Base-by-base conservation (phyloP, 2,888 invertebrate genomes). In the Creontiades dilutus region DNA sequence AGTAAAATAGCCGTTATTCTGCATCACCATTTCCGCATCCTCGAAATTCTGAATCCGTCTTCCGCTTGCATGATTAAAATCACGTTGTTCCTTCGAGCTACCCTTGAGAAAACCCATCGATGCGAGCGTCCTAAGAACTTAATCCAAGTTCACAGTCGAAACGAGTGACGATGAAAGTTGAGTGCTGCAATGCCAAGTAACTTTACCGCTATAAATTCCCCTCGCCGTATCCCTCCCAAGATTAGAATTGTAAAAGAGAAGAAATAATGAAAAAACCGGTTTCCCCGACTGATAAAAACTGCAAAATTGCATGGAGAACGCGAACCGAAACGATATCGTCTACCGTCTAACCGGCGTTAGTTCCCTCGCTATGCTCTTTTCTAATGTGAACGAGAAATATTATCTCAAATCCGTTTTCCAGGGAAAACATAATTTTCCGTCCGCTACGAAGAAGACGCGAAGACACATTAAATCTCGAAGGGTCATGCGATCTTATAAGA, bases 401-500 rank as follows among this genome's bases (percentile, higher is more conserved):
- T 47, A 82, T 82, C 68, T 52, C 82, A 52, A 52, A n/a, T 19
- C 78, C 37, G 16, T 78, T 47, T 78, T 78, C 78, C 11, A n/a
- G 14, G 78, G 23, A 23, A 68, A 68, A 68, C 68, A 78, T 78
- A 78, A 78, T 78, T 78, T 46, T 19, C 19, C 37, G 46, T 68
- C 68, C 19, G 19, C 68, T 7, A 13, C 5, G 46, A 78, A 37
- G 78, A 46, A 47, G 47, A 78, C 78, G 78, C 47, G 14, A 46
- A 37, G 27, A 27, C 14, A 23, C 23, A 52, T 82, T 82, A 52
- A 52, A 52, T 82, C 82, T 13, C 55, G n/a, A 9, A 3, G 52
- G 27, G 52, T 14, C 16, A 23, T 57, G 19, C 23, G 82, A 82
- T 82, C 48, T 76, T 48, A 87, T 87, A 76, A 87, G 87, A 87